Evolutionary conservation across 2,113 vertebrate genomes (phyloP).

Genomic region (Etheostoma spectabile): DNA sequence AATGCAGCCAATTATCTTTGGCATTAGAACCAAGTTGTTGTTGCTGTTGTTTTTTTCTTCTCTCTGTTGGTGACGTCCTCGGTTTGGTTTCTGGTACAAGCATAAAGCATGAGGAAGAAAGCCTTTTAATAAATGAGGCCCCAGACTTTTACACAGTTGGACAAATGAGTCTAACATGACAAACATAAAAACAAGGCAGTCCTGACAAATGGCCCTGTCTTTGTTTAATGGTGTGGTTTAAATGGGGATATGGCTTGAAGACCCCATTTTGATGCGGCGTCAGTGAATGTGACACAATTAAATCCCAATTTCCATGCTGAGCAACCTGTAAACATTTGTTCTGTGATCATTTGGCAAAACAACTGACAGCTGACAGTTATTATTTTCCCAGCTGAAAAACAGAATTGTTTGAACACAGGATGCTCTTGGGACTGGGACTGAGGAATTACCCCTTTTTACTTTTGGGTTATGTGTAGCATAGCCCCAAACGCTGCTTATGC

Average conservation of each 20-base stretch:
- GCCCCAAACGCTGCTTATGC: constrained; percentile 8
- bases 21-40: neutral
- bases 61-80: neutral
- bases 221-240: constrained; percentile 62
- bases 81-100: constrained; percentile 4
- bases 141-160: constrained; percentile 20
- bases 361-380: constrained; percentile 37
- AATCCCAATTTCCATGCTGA: constrained; percentile 39
- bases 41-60: neutral
- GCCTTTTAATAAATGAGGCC: constrained; percentile 20
- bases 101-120: neutral
- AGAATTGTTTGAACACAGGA: neutral
- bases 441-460: constrained; percentile 26
- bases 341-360: constrained; percentile 47
- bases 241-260: constrained; percentile 26
- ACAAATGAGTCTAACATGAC: constrained; percentile 54
- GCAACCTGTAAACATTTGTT: constrained; percentile 49
- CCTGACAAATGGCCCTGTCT: constrained; percentile 57
- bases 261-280: constrained; percentile 25
- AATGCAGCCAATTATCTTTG: neutral
- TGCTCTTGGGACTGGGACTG: neutral
- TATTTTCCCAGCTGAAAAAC: constrained; percentile 43
- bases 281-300: constrained; percentile 46
- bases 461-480: neutral
- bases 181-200: constrained; percentile 56